Base-by-base conservation (phyloP, 2,113 vertebrate genomes). In the Garra rufa region DNA sequence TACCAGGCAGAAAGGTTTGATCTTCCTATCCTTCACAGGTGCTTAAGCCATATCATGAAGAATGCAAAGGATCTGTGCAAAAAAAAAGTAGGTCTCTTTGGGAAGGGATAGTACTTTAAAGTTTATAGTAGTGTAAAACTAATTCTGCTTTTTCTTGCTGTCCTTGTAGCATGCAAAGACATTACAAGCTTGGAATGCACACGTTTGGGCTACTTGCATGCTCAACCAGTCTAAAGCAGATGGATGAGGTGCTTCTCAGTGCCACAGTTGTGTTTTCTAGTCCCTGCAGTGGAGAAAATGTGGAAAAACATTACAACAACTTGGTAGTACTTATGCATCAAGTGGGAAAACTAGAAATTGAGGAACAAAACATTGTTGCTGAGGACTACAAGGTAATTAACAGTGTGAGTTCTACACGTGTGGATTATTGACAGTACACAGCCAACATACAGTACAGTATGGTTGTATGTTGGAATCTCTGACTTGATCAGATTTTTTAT, bases 11-110 rank as follows among this genome's bases (percentile, higher is more conserved):
- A 69, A 6, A 77, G 0, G 3, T 75, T 78, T 61, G 46, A 55
- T 30, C 26, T 76, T 52, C 46, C 46, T 4, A 76, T 76, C 15
- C 1, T 52, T 34, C 48, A 76, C 13, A 21, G 52, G 17, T 78
- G 76, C 50, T 15, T 78, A 7, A 78, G 76, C 30, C 84, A 85
- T 28, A 71, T 85, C 4, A 81, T 85, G 67, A 85, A 85, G 17
- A 85, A 85, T 81, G 84, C 67, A 15, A 85, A 85, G 65, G 24
- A 78, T 44, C 69, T 63, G 19, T 77, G 44, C 30, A 59, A 85
- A 30, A 85, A 74, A 75, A n/a, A n/a, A n/a, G n/a, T n/a, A n/a
- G n/a, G n/a, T n/a, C n/a, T n/a, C n/a, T n/a, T n/a, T n/a, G n/a
- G n/a, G n/a, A n/a, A n/a, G n/a, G n/a, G n/a, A n/a, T n/a, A n/a